Evolutionary conservation across 1,140 invertebrate species (phyloP).

Genomic region (Euura saliciscinereae): DNA sequence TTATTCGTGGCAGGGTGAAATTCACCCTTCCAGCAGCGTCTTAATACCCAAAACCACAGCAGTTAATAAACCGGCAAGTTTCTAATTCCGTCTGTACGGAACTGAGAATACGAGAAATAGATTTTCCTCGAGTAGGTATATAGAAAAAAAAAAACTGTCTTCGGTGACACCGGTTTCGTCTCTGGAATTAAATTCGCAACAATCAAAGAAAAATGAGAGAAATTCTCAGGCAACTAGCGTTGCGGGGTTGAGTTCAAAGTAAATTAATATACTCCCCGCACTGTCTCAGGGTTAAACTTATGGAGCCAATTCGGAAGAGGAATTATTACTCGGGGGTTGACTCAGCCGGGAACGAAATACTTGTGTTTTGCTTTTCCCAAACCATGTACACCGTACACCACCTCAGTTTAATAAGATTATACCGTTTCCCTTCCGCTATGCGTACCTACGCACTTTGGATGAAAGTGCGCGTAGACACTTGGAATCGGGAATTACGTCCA

Average conservation of each 20-base stretch:
- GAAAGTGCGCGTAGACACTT: too few relatives aligned
- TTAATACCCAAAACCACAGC: conserved; percentile 7
- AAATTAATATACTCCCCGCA: conserved; percentile 57
- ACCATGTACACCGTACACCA: conserved; percentile 14
- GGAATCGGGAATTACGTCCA: conserved; percentile 10
- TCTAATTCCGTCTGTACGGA: background rate
- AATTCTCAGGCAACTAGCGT: background rate
- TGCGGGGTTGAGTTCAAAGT: conserved; percentile 50
- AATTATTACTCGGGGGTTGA: conserved; percentile 49
- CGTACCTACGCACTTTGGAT: too few relatives aligned
- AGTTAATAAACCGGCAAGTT: conserved; percentile 7
- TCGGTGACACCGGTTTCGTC: background rate
- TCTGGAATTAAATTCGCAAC: background rate
- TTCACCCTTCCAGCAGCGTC: background rate
- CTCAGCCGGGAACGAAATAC: background rate
- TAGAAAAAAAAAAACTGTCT: background rate
- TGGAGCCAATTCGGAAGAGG: conserved; percentile 55
- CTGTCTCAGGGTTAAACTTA: conserved; percentile 55
- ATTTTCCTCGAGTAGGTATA: background rate
- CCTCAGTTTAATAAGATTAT: conserved; percentile 34
- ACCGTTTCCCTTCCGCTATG: conserved; percentile 36
- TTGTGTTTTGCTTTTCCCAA: conserved; percentile 11
- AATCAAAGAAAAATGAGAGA: background rate
- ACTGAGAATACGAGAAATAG: too few relatives aligned
- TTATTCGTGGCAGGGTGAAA: conserved; percentile 5